Percentiles rank a stretch among this genome's conserved stretches.
Conservation (phyloP, 2,113 vertebrate species). For the Nothoprocta pentlandii region DNA sequence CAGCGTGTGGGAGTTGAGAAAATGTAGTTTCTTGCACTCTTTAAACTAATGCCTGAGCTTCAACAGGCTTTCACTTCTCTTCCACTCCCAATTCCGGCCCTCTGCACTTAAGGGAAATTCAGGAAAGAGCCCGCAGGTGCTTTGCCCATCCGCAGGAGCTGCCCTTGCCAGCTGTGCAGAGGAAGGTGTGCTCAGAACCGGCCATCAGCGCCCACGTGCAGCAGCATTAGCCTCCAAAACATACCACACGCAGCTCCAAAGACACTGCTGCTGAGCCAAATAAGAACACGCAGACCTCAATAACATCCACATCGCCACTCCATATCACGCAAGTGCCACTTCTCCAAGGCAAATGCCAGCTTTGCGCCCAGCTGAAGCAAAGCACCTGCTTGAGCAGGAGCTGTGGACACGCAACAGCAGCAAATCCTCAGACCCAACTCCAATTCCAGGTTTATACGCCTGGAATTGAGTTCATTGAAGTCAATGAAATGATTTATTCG, state of each 20-base stretch:
- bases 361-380: background rate
- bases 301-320: background rate
- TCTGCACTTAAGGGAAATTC: background rate
- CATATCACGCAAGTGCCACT: accelerated
- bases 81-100: background rate
- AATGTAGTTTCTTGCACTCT: background rate
- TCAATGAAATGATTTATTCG: background rate
- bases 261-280: background rate
- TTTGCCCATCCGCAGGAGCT: background rate
- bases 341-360: background rate
- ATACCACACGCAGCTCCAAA: background rate
- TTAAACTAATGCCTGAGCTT: background rate
- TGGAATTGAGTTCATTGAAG: background rate
- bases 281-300: accelerated
- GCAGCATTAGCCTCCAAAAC: background rate
- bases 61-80: background rate
- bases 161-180: background rate
- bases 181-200: background rate
- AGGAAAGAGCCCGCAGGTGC: background rate
- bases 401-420: background rate
- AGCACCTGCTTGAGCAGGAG: background rate
- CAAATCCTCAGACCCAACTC: background rate
- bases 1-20: conserved; percentile 47
- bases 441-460: background rate
- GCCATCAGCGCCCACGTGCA: background rate